Percentiles rank a stretch among this genome's conserved stretches.
Evolutionary conservation across 2,888 invertebrate genomes (phyloP).

Genomic region (Diplazon laetatorius): DNA sequence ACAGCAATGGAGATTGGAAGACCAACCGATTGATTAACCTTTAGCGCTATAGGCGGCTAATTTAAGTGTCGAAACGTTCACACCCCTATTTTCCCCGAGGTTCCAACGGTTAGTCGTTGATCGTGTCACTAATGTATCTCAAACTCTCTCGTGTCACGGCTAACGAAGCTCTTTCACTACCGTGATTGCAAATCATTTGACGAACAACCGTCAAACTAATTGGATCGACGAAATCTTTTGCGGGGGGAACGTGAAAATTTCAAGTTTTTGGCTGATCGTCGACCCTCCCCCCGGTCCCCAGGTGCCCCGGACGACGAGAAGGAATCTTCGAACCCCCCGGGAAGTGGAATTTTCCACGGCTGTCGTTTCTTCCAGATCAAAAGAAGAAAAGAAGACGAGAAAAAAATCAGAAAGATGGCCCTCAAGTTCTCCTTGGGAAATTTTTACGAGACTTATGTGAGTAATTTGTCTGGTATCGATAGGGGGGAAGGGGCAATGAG

Average conservation of each 20-base stretch:
- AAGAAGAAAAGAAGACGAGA: constrained; percentile 58
- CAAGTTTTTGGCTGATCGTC: constrained; percentile 33
- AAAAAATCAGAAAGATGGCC: constrained; percentile 74
- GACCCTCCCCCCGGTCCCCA: constrained; percentile 9
- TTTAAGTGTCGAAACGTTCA: constrained; percentile 76
- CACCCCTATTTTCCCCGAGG: constrained; percentile 65
- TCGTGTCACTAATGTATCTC: constrained; percentile 40
- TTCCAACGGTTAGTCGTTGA: too few species aligned
- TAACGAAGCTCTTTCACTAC: constrained; percentile 65
- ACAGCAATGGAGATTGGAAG: constrained; percentile 64
- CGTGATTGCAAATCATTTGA: constrained; percentile 78
- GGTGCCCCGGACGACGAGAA: constrained; percentile 27
- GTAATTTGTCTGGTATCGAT: too few species aligned
- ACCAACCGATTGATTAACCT: constrained; percentile 79
- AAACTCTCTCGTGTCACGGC: constrained; percentile 47
- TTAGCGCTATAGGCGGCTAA: constrained; percentile 81
- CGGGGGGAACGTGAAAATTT: constrained; percentile 65
- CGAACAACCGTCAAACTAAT: constrained; percentile 75
- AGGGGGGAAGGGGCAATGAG: too few species aligned
- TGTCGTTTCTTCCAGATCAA: background rate
- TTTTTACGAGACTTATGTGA: constrained; percentile 81
- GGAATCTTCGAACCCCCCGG: background rate
- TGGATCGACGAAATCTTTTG: constrained; percentile 68
- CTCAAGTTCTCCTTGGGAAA: constrained; percentile 80
- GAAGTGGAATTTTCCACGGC: background rate